Evolutionary conservation across 2,888 invertebrate genomes (phyloP).

Genomic region (Cactoblastis cactorum): DNA sequence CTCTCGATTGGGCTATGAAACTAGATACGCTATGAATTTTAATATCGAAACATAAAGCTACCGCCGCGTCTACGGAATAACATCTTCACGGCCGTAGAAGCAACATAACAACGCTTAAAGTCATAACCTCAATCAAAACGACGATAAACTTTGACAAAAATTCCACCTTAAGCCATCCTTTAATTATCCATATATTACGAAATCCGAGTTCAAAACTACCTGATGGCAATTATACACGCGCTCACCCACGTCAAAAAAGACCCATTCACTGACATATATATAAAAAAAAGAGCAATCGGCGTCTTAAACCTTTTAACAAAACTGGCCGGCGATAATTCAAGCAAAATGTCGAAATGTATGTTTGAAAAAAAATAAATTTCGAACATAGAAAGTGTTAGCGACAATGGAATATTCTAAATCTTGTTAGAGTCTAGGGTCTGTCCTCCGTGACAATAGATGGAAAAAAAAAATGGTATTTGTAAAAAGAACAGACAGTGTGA

Average conservation of each 20-base stretch:
- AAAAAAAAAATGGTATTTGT: constrained; percentile 53
- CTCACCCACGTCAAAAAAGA: constrained; percentile 75
- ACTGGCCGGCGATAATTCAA: constrained; percentile 77
- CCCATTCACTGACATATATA: constrained; percentile 65
- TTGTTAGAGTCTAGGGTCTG: constrained; percentile 69
- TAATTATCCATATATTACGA: constrained; percentile 78
- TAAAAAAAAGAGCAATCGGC: constrained; percentile 60
- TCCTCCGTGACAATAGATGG: constrained; percentile 44
- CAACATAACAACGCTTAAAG: constrained; percentile 34
- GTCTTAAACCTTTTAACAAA: constrained; percentile 73
- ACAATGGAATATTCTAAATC: constrained; percentile 78
- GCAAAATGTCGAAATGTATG: constrained; percentile 74
- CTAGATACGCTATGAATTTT: constrained; percentile 43
- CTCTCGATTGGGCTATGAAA: constrained; percentile 49
- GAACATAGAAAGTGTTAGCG: constrained; percentile 77
- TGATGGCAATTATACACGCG: constrained; percentile 77
- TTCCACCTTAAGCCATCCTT: constrained; percentile 76
- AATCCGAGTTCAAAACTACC: constrained; percentile 68
- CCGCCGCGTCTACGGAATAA: constrained; percentile 53
- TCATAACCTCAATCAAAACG: constrained; percentile 77
- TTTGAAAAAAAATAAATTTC: constrained; percentile 57
- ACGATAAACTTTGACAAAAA: constrained; percentile 78
- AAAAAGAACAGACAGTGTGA: constrained; percentile 54
- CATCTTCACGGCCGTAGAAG: constrained; percentile 49
- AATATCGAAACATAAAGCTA: constrained; percentile 66